Percentiles rank a stretch among this genome's conserved stretches.
Evolutionary conservation across 2,113 vertebrate species (phyloP).

Genomic region (Ovibos moschatus): DNA sequence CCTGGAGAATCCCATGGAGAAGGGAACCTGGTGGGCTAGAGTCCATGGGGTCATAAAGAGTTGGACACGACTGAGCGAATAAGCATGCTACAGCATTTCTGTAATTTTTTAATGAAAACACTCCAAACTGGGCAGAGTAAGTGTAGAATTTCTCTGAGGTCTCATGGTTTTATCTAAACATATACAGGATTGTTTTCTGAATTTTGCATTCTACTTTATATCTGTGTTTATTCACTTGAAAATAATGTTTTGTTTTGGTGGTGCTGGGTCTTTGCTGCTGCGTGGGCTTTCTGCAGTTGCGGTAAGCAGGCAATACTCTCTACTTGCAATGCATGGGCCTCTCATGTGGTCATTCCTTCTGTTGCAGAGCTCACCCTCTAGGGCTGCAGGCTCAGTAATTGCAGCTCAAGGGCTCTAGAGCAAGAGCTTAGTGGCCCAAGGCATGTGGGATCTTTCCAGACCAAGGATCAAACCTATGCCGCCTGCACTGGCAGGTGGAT

Average conservation of each 20-base stretch:
- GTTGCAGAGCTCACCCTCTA: neutral
- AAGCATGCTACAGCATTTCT: neutral
- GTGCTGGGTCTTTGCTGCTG: neutral
- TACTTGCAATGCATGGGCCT: neutral
- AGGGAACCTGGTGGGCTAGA: neutral
- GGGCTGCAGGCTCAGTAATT: neutral
- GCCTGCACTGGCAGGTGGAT: neutral
- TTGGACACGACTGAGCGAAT: neutral
- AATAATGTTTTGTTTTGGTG: neutral
- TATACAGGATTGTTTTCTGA: neutral
- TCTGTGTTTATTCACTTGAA: constrained; percentile 1
- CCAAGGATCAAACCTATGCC: neutral
- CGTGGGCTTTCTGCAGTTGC: neutral
- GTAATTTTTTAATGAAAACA: constrained; percentile 28
- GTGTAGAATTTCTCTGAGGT: neutral
- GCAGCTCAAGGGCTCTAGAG: neutral
- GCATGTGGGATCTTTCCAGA: neutral
- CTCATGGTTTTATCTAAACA: neutral
- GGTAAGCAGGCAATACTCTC: rapidly evolving
- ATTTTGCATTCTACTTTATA: neutral
- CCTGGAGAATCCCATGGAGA: neutral
- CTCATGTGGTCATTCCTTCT: neutral
- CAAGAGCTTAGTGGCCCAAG: neutral
- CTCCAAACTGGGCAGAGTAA: neutral
- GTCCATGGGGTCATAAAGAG: neutral